phyloP scores from a whole-genome alignment of 2,888 invertebrate genomes.

The Rotaria socialis region DNA sequence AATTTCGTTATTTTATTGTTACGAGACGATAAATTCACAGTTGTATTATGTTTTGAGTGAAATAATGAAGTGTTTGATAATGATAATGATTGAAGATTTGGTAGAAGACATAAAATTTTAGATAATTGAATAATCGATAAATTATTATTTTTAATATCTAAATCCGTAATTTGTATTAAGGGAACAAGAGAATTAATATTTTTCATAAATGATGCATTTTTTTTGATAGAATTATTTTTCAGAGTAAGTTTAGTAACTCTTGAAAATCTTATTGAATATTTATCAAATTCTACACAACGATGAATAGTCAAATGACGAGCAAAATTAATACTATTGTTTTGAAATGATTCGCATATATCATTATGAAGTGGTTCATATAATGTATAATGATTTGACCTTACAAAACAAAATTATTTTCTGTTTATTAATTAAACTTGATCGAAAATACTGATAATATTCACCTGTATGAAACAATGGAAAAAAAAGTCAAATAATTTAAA shows the following conservation, averaged over 20 bases:
- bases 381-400: not conserved
- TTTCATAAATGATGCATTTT: not conserved
- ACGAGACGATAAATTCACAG: not conserved
- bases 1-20: not conserved
- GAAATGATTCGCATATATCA: not conserved
- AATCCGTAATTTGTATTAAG: not conserved
- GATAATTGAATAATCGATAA: not conserved
- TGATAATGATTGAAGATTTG: not conserved
- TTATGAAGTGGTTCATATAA: not conserved
- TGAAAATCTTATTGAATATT: not conserved
- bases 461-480: not conserved
- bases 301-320: not conserved
- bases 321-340: not conserved
- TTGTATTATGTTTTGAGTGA: not conserved
- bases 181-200: not conserved
- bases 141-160: not conserved
- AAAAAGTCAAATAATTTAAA: not conserved
- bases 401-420: not conserved
- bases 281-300: not conserved
- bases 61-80: not conserved
- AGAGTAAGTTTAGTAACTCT: not conserved
- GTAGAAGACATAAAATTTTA: not conserved
- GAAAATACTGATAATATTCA: not conserved
- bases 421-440: not conserved
- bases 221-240: not conserved